Evolutionary conservation across 2,113 vertebrate genomes (phyloP), one percentile per base, ranked within the genome.

Genomic region (Melanostigma gelatinosum): DNA sequence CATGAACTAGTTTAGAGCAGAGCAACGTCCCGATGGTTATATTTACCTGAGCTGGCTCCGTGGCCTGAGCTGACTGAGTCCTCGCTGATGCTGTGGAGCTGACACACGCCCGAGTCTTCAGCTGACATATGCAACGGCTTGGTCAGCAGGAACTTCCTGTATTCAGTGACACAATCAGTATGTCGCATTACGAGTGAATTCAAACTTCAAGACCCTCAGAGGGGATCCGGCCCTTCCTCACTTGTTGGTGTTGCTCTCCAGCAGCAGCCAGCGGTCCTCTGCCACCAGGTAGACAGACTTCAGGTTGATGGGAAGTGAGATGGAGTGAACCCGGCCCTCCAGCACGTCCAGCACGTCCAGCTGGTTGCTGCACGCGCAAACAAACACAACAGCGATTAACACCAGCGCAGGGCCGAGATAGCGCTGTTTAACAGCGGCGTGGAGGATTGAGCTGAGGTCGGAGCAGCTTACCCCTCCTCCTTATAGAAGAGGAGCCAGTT

Each of bases 401-500:
- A n/a, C 8, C 50, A 22, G 20, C 6, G 3, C 1, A 29, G 6
- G 24, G 29, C 34, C 20, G 32, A 61, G 29, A 29, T 3, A 13
- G 42, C 16, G 20, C 11, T 22, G 27, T 15, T 7, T 4, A 48
- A 36, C 13, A 18, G n/a, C 18, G 29, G 10, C 13, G 8, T 54
- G 22, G 12, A 57, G 11, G 0, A 18, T 24, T 0, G 12, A 38
- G 20, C 8, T 58, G 11, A 22, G n/a, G 36, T 1, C 27, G 3
- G 48, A 57, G 29, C 0, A 5, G 12, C 96, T 95, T 76, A 99
- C 98, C 97, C 96, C 18, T 94, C 85, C 89, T 97, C 96, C 92
- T 95, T 96, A 92, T 97, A 98, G 94, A 99, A 98, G 34, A 98
- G 95, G 46, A 99, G 95, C 97, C 98, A 99, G 93, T 99, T 99